These are phyloP conservation scores for Cephus pygmeus DNA, from an alignment of 2,888 invertebrate species.

Conservation along the genomic window DNA sequence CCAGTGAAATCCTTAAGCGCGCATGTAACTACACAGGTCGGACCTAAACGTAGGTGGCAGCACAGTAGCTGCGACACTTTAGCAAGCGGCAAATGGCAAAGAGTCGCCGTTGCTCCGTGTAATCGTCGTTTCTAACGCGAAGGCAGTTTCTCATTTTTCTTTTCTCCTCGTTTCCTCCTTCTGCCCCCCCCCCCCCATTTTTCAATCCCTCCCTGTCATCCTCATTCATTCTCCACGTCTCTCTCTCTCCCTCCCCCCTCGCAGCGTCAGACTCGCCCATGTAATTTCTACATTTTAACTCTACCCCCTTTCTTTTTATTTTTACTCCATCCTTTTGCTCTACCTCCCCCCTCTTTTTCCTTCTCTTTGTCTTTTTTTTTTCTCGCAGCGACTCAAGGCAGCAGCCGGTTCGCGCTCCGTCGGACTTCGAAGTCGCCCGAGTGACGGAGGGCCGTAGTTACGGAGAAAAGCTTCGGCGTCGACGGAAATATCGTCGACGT, in stretches of 20 bases:
- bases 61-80: not conserved
- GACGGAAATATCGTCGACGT: slow-evolving; percentile 62
- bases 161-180: not conserved
- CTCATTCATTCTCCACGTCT: slow-evolving; percentile 11
- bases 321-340: not conserved
- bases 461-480: slow-evolving; percentile 47
- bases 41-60: slow-evolving; percentile 5
- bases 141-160: not conserved
- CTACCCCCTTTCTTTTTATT: not conserved
- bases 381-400: slow-evolving; percentile 6
- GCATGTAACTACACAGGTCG: slow-evolving; percentile 9
- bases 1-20: not conserved
- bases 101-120: slow-evolving; percentile 3
- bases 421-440: slow-evolving; percentile 6
- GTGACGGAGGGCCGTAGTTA: slow-evolving; percentile 15
- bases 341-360: not conserved
- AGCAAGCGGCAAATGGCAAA: slow-evolving; percentile 5
- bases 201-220: slow-evolving; percentile 5
- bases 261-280: not conserved
- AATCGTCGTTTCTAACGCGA: not conserved
- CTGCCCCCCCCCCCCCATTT: slow-evolving; percentile 9
- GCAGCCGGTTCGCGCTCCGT: not conserved
- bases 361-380: slow-evolving; percentile 13
- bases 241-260: not conserved
- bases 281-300: slow-evolving; percentile 25